phyloP scores from a whole-genome alignment of 2,113 vertebrate genomes.

The Camelus bactrianus region DNA sequence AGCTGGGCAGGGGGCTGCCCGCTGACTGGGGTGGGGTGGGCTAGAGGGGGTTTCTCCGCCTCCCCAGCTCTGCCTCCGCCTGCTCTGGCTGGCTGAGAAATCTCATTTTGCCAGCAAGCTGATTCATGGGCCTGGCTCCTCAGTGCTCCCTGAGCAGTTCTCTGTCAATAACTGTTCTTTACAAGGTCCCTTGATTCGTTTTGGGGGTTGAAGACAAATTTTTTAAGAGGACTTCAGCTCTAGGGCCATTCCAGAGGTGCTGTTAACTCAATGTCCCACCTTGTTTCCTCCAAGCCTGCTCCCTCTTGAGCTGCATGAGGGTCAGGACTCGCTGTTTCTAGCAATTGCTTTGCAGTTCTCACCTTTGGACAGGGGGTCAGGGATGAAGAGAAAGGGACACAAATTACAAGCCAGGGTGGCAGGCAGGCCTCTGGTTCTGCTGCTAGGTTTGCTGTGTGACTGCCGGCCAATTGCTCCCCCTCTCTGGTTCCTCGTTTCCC shows the following conservation, averaged over 20 bases:
- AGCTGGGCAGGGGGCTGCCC: neutral
- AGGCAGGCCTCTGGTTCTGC: neutral
- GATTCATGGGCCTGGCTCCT: conserved; percentile 65
- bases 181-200: conserved; percentile 64
- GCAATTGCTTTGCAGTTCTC: neutral
- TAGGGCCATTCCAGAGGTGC: conserved; percentile 58
- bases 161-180: conserved; percentile 73
- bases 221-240: conserved; percentile 69
- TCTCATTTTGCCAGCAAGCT: conserved; percentile 54
- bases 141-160: conserved; percentile 19
- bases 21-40: neutral
- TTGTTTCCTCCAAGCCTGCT: neutral
- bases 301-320: neutral
- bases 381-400: neutral
- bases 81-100: neutral
- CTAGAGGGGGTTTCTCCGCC: rapidly evolving
- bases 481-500: neutral
- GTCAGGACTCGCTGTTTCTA: neutral
- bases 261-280: conserved; percentile 65
- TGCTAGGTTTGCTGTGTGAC: neutral
- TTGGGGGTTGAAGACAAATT: conserved; percentile 66
- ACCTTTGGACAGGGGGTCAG: neutral
- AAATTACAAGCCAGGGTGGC: neutral
- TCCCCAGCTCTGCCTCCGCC: neutral
- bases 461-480: rapidly evolving